Base-by-base conservation (phyloP, 2,888 invertebrate species). In the Adineta ricciae region DNA sequence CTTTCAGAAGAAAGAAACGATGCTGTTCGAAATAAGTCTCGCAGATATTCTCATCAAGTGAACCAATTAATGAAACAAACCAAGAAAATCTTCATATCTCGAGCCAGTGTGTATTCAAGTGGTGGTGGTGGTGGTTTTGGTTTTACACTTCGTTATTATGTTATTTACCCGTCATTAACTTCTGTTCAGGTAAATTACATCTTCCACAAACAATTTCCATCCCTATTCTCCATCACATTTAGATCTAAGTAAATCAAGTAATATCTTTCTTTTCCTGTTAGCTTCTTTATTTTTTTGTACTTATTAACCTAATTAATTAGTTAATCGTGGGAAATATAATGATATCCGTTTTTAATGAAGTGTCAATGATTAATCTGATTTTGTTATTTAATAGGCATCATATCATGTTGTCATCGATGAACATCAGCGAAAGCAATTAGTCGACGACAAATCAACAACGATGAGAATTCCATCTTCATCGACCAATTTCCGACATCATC, bases 121-220 rank as follows among this genome's bases (percentile, higher is more conserved):
- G 87, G 87, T 64, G 96, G 95, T 90, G 92, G 93, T 85, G 87
- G 87, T 64, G 96, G 95, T 90, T 96, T 96, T 91, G 97, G 96
- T 86, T 96, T 96, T 91, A 96, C 96, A 56, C 93, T 97, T 86
- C 93, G 96, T 87, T 96, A 97, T 91, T 95, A 96, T 89, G 96
- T 96, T 90, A 95, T 96, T 88, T 96, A 96, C 92, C 96, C 96
- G 88, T 96, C 96, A 88, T 38, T 41, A n/a, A 95, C 95, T 91
- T 93, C 94, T n/a, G 41, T 78, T 36, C 78, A 78, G n/a, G 78
- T 78, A 78, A 78, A n/a, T n/a, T 21, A 11, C 4, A 19, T 78
- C n/a, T 0, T 4, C 16, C 16, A 32, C 2, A 32, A 64, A 2
- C 16, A 52, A 16, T 52, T n/a, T 32, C 1, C 27, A 19, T 14